Percentiles rank a stretch among this genome's conserved stretches.
These are phyloP conservation scores for Strigamia crassipes DNA, from an alignment of 2,888 invertebrate genomes.

Conservation along the genomic window DNA sequence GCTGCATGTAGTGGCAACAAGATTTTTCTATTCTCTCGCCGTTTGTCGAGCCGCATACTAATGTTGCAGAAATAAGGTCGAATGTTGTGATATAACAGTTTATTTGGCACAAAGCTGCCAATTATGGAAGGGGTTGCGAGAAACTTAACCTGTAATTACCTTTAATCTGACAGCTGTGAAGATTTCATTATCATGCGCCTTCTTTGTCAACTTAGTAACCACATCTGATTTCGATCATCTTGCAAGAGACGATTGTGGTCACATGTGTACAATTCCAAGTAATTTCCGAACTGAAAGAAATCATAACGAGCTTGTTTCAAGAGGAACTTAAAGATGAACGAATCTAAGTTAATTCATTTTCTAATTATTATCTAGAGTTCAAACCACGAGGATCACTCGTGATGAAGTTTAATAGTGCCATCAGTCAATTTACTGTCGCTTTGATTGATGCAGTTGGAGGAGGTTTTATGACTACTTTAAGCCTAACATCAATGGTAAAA, in stretches of 20 bases:
- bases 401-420: not conserved
- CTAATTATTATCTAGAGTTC: not conserved
- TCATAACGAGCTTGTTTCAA: not conserved
- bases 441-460: not conserved
- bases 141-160: slow-evolving; percentile 35
- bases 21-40: slow-evolving; percentile 35
- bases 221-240: slow-evolving; percentile 32
- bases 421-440: slow-evolving; percentile 33
- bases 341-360: not conserved
- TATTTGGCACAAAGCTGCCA: slow-evolving; percentile 35
- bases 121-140: slow-evolving; percentile 31
- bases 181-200: slow-evolving; percentile 26
- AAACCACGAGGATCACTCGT: not conserved
- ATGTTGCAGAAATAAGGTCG: slow-evolving; percentile 20
- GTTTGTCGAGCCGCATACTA: slow-evolving; percentile 25
- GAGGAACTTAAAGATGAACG: not conserved
- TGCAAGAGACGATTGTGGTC: slow-evolving; percentile 28
- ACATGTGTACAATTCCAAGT: slow-evolving; percentile 10
- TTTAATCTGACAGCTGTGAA: slow-evolving; percentile 35
- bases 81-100: slow-evolving; percentile 30
- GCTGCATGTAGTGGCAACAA: slow-evolving; percentile 25
- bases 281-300: not conserved
- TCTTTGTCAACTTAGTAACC: slow-evolving; percentile 39
- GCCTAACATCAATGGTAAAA: slow-evolving; percentile 37
- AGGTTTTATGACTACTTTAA: slow-evolving; percentile 29